Conservation (phyloP, 2,113 vertebrate genomes). For the Hypanus sabinus region DNA sequence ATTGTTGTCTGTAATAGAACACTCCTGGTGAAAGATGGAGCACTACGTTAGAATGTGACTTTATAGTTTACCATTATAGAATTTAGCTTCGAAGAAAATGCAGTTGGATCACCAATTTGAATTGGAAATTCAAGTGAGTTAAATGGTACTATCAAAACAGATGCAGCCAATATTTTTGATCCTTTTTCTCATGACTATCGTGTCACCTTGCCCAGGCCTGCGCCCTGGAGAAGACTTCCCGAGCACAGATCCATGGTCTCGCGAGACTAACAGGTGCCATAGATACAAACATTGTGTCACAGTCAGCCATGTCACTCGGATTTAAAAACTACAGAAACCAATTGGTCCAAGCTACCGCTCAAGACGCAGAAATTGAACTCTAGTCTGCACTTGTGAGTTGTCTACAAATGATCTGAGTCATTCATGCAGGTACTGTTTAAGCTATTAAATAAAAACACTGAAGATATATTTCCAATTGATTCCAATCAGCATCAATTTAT, state of each 20-base stretch:
- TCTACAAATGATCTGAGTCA: neutral
- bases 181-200: neutral
- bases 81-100: neutral
- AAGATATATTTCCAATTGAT: neutral
- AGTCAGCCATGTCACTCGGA: neutral
- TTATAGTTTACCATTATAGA: neutral
- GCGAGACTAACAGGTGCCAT: no score
- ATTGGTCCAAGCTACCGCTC: neutral
- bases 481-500: no score
- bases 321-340: neutral
- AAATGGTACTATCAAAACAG: neutral
- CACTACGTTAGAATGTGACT: neutral
- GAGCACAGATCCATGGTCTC: no score
- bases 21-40: neutral
- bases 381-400: neutral
- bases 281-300: no score
- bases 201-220: no score
- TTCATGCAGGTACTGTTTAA: neutral
- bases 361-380: neutral
- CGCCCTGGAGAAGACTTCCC: no score
- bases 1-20: neutral
- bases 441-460: neutral
- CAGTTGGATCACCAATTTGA: neutral
- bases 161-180: neutral
- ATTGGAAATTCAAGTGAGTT: neutral